Percentiles rank a stretch among this genome's conserved stretches.
phyloP scores from a whole-genome alignment of 2,797 vertebrate genomes.

The Huso huso region DNA sequence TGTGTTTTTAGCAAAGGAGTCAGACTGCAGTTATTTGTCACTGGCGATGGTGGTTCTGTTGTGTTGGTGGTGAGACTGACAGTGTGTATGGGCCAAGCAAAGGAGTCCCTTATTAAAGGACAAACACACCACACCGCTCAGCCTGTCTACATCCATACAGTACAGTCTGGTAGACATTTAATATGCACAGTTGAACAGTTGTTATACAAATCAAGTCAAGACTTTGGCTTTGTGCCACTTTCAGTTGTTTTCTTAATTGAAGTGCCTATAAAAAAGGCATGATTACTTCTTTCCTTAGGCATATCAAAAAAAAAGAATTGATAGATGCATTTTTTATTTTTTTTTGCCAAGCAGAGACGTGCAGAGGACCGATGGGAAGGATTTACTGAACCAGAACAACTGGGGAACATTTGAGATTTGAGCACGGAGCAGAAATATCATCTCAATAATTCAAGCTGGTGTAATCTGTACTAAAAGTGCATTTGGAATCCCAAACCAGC shows the following conservation, averaged over 20 bases:
- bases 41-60: too few species aligned
- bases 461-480: constrained; percentile 18
- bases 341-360: background rate
- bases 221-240: background rate
- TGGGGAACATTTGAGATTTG: constrained; percentile 9
- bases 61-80: too few species aligned
- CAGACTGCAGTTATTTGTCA: too few species aligned
- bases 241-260: constrained; percentile 1
- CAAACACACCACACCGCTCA: too few species aligned
- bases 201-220: background rate
- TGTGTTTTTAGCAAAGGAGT: too few species aligned
- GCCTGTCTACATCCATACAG: too few species aligned
- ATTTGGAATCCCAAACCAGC: constrained; percentile 4
- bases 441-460: constrained; percentile 8
- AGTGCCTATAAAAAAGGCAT: background rate
- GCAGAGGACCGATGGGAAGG: background rate
- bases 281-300: background rate
- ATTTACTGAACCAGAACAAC: constrained; percentile 5
- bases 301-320: background rate
- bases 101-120: too few species aligned
- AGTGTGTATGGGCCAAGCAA: too few species aligned
- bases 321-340: background rate
- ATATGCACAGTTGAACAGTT: too few species aligned
- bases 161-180: too few species aligned
- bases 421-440: constrained; percentile 14